phyloP scores from a whole-genome alignment of 2,113 vertebrate genomes.

The Struthio camelus region DNA sequence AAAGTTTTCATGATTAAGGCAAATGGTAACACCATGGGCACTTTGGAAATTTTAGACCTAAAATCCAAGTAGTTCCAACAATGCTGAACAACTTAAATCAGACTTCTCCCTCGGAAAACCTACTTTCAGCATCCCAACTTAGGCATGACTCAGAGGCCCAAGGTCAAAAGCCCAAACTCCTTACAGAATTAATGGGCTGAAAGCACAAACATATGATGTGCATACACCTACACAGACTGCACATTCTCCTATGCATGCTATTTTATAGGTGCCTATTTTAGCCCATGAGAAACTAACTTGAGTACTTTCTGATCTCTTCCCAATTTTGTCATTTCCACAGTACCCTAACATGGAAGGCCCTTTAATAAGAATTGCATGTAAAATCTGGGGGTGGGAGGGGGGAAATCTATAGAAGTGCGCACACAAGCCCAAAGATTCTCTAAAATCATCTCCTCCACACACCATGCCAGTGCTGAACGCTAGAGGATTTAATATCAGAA shows the following conservation, averaged over 20 bases:
- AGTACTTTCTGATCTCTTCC: neutral
- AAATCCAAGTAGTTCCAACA: neutral
- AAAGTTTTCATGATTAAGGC: neutral
- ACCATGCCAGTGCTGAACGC: constrained; percentile 59
- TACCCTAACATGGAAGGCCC: neutral
- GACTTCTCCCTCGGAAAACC: neutral
- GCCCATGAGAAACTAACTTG: neutral
- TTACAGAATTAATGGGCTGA: neutral
- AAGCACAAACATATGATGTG: neutral
- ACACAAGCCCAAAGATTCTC: neutral
- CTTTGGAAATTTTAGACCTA: neutral
- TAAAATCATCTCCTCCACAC: constrained; percentile 38
- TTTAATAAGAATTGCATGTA: neutral
- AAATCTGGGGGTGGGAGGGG: accelerated
- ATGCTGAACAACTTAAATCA: neutral
- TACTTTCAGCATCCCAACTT: neutral
- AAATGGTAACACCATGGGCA: neutral
- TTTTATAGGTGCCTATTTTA: neutral
- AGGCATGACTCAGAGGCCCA: neutral
- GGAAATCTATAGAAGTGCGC: neutral
- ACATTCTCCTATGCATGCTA: neutral
- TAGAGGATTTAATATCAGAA: constrained; percentile 65
- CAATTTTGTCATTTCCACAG: neutral
- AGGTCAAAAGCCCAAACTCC: neutral
- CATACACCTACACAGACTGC: neutral